phyloP scores from a whole-genome alignment of 2,797 vertebrate genomes.

The Onychomys torridus region DNA sequence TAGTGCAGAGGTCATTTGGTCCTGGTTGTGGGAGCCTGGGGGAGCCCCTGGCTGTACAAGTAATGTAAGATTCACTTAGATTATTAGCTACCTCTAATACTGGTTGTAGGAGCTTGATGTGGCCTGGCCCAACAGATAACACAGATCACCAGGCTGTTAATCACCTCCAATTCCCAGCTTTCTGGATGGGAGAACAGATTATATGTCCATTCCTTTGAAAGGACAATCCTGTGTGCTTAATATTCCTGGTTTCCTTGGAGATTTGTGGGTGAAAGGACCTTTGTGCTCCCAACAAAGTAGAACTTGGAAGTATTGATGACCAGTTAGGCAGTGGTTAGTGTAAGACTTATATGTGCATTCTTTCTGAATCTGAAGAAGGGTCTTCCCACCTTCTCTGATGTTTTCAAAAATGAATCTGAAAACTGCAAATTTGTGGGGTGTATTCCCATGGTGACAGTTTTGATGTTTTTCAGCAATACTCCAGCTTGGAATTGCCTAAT shows the following conservation, averaged over 20 bases:
- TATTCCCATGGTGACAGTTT: neutral
- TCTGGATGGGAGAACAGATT: neutral
- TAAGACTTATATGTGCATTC: neutral
- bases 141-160: neutral
- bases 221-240: neutral
- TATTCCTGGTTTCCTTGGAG: neutral
- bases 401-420: slow-evolving; percentile 4
- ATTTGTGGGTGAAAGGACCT: neutral
- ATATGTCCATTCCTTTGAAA: neutral
- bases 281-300: neutral
- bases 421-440: neutral
- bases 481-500: neutral
- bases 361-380: neutral
- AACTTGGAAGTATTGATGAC: neutral
- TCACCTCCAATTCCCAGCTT: neutral
- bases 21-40: neutral
- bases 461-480: neutral
- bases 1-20: neutral
- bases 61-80: no score
- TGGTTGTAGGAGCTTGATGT: neutral
- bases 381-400: neutral
- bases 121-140: neutral
- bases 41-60: neutral
- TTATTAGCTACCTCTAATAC: neutral
- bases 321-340: neutral